These are phyloP conservation scores for Pontoporia blainvillei DNA, from an alignment of 2,113 vertebrate species.

Conservation along the genomic window DNA sequence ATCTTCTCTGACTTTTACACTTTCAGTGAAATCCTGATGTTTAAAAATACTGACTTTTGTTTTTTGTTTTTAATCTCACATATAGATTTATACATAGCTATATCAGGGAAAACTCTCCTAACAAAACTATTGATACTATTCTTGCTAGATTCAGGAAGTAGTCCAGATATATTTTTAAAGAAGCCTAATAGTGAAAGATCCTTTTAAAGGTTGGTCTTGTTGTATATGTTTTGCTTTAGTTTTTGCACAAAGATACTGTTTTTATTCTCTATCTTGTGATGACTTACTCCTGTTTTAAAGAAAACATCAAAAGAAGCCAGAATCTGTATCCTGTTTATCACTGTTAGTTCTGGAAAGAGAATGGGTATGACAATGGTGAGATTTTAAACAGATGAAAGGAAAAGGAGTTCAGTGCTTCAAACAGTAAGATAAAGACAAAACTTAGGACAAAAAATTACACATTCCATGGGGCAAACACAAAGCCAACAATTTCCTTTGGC, in stretches of 20 bases:
- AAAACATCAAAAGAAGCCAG: slow-evolving; percentile 78
- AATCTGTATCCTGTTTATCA: slow-evolving; percentile 75
- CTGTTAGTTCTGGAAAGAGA: slow-evolving; percentile 70
- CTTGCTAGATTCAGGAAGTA: background rate
- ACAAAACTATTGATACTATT: slow-evolving; percentile 7
- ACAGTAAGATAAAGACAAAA: slow-evolving; percentile 63
- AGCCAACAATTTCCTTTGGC: slow-evolving; percentile 11
- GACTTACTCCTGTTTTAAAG: slow-evolving; percentile 75
- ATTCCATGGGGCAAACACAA: slow-evolving; percentile 60
- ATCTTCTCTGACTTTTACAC: background rate
- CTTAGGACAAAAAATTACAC: slow-evolving; percentile 63
- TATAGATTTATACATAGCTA: background rate
- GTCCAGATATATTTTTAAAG: background rate
- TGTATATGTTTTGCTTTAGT: slow-evolving; percentile 34
- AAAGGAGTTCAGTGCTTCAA: slow-evolving; percentile 65
- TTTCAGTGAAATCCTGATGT: background rate
- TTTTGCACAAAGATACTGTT: slow-evolving; percentile 64
- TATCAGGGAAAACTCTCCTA: background rate
- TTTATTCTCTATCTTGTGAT: slow-evolving; percentile 73
- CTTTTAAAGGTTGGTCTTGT: slow-evolving; percentile 33
- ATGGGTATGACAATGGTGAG: slow-evolving; percentile 45
- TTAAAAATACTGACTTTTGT: background rate
- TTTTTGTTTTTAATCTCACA: background rate
- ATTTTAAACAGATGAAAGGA: slow-evolving; percentile 59
- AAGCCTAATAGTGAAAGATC: background rate